Base-by-base conservation (phyloP, 2,797 vertebrate species). In the Anguilla pacifica region DNA sequence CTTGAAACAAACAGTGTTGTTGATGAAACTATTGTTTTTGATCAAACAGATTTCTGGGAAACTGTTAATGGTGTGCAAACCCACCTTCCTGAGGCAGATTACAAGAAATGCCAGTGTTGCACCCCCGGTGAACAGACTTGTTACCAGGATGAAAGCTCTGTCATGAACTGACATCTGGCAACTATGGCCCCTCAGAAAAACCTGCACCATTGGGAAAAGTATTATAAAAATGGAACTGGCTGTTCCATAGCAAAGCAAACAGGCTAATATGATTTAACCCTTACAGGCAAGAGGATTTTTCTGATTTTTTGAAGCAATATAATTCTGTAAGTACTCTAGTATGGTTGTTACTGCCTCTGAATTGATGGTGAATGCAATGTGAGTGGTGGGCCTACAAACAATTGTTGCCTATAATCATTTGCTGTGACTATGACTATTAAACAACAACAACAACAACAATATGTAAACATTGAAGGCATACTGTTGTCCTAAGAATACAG, bases 61-160 rank as follows among this genome's bases (percentile, higher is more conserved):
- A 53, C 13, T 53, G 10, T 83, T 51, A 51, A 51, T 72, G 55
- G 31, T 67, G 39, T 51, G 11, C 88, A 86, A 87, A 89, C 93
- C 89, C 95, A 99, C 98, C 97, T 98, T 99, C 97, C 97, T 98
- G 88, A 99, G 94, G 88, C 96, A 89, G 91, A 95, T 95, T 46
- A 97, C 96, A 91, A 99, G 96, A 43, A 97, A n/a, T 53, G 95
- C 90, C 91, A 99, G 93, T 31, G 70, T 72, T 13, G 2, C 28
- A 28, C 11, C 0, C 28, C 70, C 70, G 92, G 98, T 96, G 67
- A 91, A 31, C 85, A 99, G 86, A 55, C 98, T 98, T 88, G 97
- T 0, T 35, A 96, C 35, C 91, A 98, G 95, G 88, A 98, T 97
- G 94, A 93, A 77, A 98, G 96, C 1, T 11, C 39, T 3, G 86